A percentile compares a stretch with the other conserved stretches of the same genome.
Evolutionary conservation across 2,113 vertebrate genomes (phyloP).

Genomic region (Phalacrocorax aristotelis): DNA sequence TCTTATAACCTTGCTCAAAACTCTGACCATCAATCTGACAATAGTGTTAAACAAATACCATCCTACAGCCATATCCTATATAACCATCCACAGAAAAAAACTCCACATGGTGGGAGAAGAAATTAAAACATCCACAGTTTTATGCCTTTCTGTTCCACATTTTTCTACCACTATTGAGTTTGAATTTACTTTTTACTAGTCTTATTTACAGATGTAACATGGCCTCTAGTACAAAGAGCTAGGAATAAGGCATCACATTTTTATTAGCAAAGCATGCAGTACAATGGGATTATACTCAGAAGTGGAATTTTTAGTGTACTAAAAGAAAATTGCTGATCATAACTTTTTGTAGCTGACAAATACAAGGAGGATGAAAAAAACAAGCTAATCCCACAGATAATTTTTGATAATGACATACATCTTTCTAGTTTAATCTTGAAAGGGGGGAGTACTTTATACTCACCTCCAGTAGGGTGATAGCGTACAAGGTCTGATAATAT

Average conservation of each 20-base stretch:
- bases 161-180: background rate
- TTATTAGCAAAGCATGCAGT: background rate
- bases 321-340: background rate
- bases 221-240: background rate
- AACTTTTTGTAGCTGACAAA: background rate
- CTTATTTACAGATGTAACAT: background rate
- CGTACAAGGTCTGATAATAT: background rate
- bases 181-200: background rate
- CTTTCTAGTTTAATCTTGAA: background rate
- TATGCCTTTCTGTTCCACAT: background rate
- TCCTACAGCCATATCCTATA: background rate
- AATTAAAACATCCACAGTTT: background rate
- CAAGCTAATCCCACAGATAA: background rate
- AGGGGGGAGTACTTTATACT: background rate
- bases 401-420: background rate
- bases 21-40: background rate
- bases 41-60: background rate
- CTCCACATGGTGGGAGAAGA: background rate
- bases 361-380: background rate
- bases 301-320: background rate
- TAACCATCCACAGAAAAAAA: conserved; percentile 3
- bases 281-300: background rate
- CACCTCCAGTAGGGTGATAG: background rate
- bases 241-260: background rate
- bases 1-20: background rate